Base-by-base conservation (phyloP, 2,797 vertebrate species). In the Mus caroli region DNA sequence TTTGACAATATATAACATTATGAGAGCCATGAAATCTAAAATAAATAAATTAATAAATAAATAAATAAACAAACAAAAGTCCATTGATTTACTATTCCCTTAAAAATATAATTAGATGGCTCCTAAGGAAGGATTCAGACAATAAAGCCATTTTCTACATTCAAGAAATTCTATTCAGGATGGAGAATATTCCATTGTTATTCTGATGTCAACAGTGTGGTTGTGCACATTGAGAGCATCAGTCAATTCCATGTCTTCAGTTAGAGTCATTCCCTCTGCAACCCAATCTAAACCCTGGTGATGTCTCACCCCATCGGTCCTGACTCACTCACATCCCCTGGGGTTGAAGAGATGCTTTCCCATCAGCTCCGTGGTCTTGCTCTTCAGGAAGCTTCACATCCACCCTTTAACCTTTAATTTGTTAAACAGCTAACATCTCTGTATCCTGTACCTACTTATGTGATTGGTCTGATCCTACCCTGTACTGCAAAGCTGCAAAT, bases 31-130 rank as follows among this genome's bases (percentile, higher is more conserved):
- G 86, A 90, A 67, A 83, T n/a, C 15, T 90, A 71, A 87, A 84
- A 82, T n/a, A 37, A 71, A 69, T 14, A 1, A 69, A 69, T 1
- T 24, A 40, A n/a, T n/a, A 87, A 84, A 82, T 43, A 37, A 71
- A n/a, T 14, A 1, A 67, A 6, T 67, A 67, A 67, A 69, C 15
- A 34, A 69, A 69, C 64, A 69, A 67, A 71, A 40, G 79, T 82
- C 89, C 90, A 92, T 69, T 73, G 24, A 88, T 56, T 88, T 40
- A 20, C 80, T 78, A 79, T 86, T 88, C 52, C 94, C 34, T 50
- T 86, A 78, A 76, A 75, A 93, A 82, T 71, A 24, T 73, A 28
- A 91, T 92, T 75, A 92, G 10, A 93, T 69, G 64, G 64, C 14
- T 17, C 11, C 37, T 92, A 75, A 31, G 3, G 5, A 46, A 78